Conservation (phyloP, 2,797 vertebrate genomes). For the Mallotus villosus region DNA sequence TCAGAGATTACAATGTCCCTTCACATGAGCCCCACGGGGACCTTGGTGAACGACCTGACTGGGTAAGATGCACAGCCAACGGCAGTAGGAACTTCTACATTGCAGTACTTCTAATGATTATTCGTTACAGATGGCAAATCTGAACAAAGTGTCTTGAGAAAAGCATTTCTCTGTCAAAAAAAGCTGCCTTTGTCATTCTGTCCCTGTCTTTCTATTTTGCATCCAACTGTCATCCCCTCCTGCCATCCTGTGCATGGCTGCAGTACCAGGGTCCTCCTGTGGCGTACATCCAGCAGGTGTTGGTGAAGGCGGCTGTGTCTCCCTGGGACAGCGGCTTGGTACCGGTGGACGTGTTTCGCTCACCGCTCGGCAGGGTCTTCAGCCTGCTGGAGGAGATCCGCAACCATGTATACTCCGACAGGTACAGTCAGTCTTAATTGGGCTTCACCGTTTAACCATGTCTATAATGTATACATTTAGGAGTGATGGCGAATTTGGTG, state of each 20-base stretch:
- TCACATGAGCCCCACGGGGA: slow-evolving; percentile 73
- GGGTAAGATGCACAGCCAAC: slow-evolving; percentile 75
- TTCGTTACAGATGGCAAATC: no score
- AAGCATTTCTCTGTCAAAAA: no score
- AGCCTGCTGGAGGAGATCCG: slow-evolving; percentile 92
- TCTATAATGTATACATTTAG: no score
- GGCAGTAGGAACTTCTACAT: no score
- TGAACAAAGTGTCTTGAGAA: no score
- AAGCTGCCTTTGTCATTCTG: not conserved
- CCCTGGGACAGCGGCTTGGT: slow-evolving; percentile 93
- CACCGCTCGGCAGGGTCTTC: slow-evolving; percentile 88
- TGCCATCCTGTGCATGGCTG: slow-evolving; percentile 10
- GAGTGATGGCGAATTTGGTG: no score
- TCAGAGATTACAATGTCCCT: slow-evolving; percentile 86
- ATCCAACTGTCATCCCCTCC: not conserved
- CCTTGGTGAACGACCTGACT: slow-evolving; percentile 82
- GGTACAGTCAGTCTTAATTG: slow-evolving; percentile 64
- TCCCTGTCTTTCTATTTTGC: not conserved
- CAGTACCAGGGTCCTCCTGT: slow-evolving; percentile 92
- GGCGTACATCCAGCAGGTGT: slow-evolving; percentile 95
- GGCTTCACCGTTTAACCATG: not conserved
- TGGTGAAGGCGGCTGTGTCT: slow-evolving; percentile 93
- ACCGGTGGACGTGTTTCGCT: slow-evolving; percentile 90
- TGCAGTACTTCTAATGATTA: no score
- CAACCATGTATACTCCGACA: slow-evolving; percentile 88